phyloP scores from a whole-genome alignment of 2,113 vertebrate species.

The Piprites chloris region DNA sequence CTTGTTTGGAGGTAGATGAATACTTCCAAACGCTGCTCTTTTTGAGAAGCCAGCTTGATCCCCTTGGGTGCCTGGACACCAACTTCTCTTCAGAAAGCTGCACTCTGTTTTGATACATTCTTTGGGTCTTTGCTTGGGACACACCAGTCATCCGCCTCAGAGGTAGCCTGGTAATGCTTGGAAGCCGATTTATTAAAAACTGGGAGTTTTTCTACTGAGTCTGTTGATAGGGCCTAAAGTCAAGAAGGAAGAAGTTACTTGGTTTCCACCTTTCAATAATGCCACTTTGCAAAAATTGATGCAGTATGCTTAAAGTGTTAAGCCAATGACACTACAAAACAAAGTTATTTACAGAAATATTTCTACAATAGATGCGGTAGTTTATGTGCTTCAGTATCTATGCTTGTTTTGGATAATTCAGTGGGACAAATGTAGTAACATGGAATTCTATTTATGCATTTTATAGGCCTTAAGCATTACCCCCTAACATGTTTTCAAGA shows the following conservation, averaged over 20 bases:
- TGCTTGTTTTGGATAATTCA: not conserved
- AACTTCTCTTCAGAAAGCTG: constrained; percentile 57
- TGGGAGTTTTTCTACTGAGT: constrained; percentile 93
- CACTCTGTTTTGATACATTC: constrained; percentile 79
- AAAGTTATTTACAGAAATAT: not conserved
- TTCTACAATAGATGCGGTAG: not conserved
- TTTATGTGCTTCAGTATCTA: not conserved
- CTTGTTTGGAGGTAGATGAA: not conserved
- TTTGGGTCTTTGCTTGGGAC: constrained; percentile 90
- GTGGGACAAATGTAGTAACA: not conserved
- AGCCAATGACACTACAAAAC: not conserved
- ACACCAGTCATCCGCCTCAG: constrained; percentile 94
- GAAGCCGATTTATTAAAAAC: constrained; percentile 95
- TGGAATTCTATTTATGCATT: not conserved
- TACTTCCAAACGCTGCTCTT: constrained; percentile 26
- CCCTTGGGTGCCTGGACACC: not conserved
- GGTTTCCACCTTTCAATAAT: not conserved
- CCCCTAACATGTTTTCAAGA: not conserved
- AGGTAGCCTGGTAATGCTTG: constrained; percentile 87
- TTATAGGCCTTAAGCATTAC: not conserved
- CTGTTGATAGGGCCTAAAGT: constrained; percentile 88
- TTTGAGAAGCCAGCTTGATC: constrained; percentile 62
- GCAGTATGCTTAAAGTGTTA: not conserved
- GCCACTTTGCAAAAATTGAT: not conserved
- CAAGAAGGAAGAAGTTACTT: not conserved